phyloP scores from a whole-genome alignment of 2,113 vertebrate species.

The Columba livia region DNA sequence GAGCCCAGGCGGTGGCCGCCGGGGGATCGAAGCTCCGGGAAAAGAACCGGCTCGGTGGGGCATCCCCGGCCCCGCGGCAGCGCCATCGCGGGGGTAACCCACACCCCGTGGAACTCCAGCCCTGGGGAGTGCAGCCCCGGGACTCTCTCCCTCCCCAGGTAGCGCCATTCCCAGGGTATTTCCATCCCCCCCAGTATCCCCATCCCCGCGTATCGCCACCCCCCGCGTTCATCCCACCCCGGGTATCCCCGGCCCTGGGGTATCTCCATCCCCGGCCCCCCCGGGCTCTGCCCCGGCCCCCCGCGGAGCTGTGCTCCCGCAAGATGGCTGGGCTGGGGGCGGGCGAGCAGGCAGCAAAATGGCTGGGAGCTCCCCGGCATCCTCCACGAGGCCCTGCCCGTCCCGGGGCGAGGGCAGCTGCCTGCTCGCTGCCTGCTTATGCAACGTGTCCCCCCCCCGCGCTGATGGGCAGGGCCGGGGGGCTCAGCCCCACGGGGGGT shows the following conservation, averaged over 20 bases:
- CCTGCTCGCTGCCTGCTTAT: background rate
- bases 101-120: background rate
- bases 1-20: background rate
- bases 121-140: background rate
- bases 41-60: background rate
- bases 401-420: background rate
- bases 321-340: constrained; percentile 63
- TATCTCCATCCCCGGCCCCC: background rate
- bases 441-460: background rate
- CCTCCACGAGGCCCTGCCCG: constrained; percentile 11
- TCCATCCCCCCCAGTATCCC: background rate
- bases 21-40: background rate
- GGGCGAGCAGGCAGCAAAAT: constrained; percentile 47
- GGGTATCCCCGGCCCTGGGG: background rate
- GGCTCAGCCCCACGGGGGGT: background rate
- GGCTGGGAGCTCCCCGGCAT: constrained; percentile 55
- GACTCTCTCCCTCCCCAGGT: background rate
- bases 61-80: background rate
- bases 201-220: background rate
- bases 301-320: background rate
- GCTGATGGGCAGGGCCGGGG: background rate
- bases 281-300: background rate
- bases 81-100: background rate
- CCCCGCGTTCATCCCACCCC: background rate
- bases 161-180: background rate